phyloP scores from a whole-genome alignment of 2,888 invertebrate genomes.

The Melanargia galathea region DNA sequence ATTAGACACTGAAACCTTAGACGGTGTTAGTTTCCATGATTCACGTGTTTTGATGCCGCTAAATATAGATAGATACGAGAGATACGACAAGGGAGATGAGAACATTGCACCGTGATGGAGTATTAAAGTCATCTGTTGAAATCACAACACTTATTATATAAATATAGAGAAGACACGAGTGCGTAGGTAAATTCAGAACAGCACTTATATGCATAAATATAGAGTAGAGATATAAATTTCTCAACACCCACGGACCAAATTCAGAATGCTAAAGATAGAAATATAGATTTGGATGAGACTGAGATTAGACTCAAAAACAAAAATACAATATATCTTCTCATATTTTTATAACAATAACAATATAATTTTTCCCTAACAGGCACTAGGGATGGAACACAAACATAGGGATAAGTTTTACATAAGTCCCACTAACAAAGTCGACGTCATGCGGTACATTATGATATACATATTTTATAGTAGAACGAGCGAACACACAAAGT shows the following conservation, averaged over 20 bases:
- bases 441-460: too few species aligned
- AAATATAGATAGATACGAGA: too few species aligned
- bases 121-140: background rate
- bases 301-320: background rate
- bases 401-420: too few species aligned
- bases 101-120: background rate
- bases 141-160: background rate
- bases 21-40: constrained; percentile 21
- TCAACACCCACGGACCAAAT: background rate
- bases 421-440: too few species aligned
- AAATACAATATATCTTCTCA: too few species aligned
- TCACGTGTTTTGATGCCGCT: constrained; percentile 25
- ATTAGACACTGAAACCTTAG: constrained; percentile 33
- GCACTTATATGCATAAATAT: background rate
- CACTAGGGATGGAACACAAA: too few species aligned
- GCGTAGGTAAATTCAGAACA: background rate
- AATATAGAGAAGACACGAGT: background rate
- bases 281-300: background rate
- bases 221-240: background rate
- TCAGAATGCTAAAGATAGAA: background rate
- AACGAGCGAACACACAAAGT: background rate
- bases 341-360: too few species aligned
- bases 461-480: background rate
- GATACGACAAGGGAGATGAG: background rate
- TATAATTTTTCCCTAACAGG: too few species aligned